Percentiles rank a stretch among this genome's conserved stretches.
Conservation (phyloP, 1,140 invertebrate species). For the Lethrus apterus region DNA sequence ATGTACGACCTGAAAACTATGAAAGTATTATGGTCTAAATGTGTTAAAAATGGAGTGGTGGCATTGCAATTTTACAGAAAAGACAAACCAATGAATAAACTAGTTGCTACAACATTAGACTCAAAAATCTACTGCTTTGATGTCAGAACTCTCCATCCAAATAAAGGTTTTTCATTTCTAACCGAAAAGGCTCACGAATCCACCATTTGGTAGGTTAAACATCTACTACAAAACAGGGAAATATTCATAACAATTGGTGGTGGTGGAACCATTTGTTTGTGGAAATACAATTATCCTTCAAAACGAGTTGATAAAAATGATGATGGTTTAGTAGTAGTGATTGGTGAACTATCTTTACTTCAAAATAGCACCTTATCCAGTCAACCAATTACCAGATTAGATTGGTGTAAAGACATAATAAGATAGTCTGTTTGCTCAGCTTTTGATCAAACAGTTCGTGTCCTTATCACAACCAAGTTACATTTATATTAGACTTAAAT, state of each 20-base stretch:
- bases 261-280: constrained; percentile 76
- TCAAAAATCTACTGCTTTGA: constrained; percentile 88
- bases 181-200: constrained; percentile 64
- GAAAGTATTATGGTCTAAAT: constrained; percentile 81
- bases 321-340: constrained; percentile 60
- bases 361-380: constrained; percentile 74
- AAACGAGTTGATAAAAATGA: constrained; percentile 59
- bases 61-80: constrained; percentile 86
- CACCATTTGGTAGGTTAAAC: constrained; percentile 81
- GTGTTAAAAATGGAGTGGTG: constrained; percentile 90
- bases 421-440: constrained; percentile 82
- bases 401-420: constrained; percentile 87
- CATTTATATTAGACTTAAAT: constrained; percentile 12
- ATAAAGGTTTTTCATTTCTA: constrained; percentile 76
- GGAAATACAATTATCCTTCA: constrained; percentile 90
- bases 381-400: constrained; percentile 84
- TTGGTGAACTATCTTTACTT: constrained; percentile 65
- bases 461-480: constrained; percentile 82
- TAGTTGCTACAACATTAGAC: constrained; percentile 88
- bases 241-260: constrained; percentile 89
- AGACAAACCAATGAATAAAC: constrained; percentile 93
- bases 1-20: constrained; percentile 88
- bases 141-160: constrained; percentile 77
- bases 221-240: constrained; percentile 91
- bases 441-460: constrained; percentile 86